A percentile compares a stretch with the other conserved stretches of the same genome.
Evolutionary conservation across 2,888 invertebrate genomes (phyloP).

Genomic region (Dioctria linearis): DNA sequence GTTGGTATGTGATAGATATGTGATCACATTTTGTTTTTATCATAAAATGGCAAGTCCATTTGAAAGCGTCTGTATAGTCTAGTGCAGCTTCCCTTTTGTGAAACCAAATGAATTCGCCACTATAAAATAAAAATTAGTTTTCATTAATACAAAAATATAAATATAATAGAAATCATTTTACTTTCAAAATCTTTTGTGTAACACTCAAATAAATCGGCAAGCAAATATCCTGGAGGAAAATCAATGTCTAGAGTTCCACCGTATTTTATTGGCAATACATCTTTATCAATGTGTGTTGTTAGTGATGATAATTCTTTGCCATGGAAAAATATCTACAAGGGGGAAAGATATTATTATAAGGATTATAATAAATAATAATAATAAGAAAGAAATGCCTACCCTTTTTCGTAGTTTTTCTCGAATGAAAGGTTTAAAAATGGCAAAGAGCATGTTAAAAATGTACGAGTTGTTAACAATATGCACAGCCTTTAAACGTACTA

Average conservation of each 20-base stretch:
- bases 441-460: conserved; percentile 88
- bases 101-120: conserved; percentile 74
- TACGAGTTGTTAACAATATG: conserved; percentile 91
- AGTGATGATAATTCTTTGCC: conserved; percentile 78
- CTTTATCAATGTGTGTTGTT: conserved; percentile 74
- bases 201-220: conserved; percentile 78
- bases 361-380: not conserved
- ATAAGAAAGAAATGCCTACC: conserved; percentile 70
- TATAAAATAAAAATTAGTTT: conserved; percentile 61
- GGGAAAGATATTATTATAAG: conserved; percentile 30
- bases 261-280: conserved; percentile 76
- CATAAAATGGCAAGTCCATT: not conserved
- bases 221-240: conserved; percentile 76
- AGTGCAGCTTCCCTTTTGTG: conserved; percentile 4
- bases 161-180: conserved; percentile 68
- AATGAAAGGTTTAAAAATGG: conserved; percentile 90
- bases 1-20: conserved; percentile 6
- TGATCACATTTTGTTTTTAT: conserved; percentile 34
- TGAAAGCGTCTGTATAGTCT: not conserved
- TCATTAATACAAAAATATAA: not conserved
- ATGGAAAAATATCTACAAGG: conserved; percentile 78
- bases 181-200: conserved; percentile 80
- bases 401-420: conserved; percentile 85
- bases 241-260: conserved; percentile 77
- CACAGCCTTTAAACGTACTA: conserved; percentile 86